A percentile compares a stretch with the other conserved stretches of the same genome.
Conservation (phyloP, 2,113 vertebrate genomes). For the Paramisgurnus dabryanus region DNA sequence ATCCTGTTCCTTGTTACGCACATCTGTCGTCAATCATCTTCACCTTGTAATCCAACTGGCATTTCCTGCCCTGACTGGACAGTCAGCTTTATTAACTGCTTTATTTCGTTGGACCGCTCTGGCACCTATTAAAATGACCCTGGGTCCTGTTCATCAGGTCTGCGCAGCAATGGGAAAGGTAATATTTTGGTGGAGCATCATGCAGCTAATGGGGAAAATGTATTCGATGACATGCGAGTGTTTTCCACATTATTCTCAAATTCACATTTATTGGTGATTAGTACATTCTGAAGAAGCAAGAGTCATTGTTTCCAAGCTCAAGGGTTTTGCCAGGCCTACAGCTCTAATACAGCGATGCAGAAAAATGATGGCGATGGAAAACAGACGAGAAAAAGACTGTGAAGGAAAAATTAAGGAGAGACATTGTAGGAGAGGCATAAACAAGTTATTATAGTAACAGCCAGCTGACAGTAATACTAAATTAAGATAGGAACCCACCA, state of each 20-base stretch:
- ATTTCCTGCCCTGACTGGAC: slow-evolving; percentile 71
- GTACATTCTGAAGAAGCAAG: slow-evolving; percentile 3
- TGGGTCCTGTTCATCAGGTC: background rate
- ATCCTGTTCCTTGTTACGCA: slow-evolving; percentile 68
- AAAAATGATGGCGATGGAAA: slow-evolving; percentile 51
- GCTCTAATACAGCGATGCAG: slow-evolving; percentile 16
- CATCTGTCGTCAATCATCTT: slow-evolving; percentile 76
- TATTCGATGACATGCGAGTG: background rate
- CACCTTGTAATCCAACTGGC: slow-evolving; percentile 69
- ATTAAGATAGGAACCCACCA: slow-evolving; percentile 63
- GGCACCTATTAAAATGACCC: background rate
- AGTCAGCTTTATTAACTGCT: slow-evolving; percentile 47
- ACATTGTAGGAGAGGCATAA: slow-evolving; percentile 45
- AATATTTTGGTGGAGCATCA: background rate
- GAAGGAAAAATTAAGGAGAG: background rate
- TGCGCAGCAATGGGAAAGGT: no score
- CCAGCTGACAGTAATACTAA: slow-evolving; percentile 71
- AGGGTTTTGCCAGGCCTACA: background rate
- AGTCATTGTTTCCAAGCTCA: background rate
- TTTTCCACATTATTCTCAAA: slow-evolving; percentile 2
- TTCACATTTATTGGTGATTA: background rate
- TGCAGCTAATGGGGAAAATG: background rate
- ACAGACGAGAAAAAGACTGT: slow-evolving; percentile 19
- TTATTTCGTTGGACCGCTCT: slow-evolving; percentile 6
- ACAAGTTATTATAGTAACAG: slow-evolving; percentile 75